phyloP scores from a whole-genome alignment of 2,888 invertebrate genomes.

The Chymomyza fuscimana region DNA sequence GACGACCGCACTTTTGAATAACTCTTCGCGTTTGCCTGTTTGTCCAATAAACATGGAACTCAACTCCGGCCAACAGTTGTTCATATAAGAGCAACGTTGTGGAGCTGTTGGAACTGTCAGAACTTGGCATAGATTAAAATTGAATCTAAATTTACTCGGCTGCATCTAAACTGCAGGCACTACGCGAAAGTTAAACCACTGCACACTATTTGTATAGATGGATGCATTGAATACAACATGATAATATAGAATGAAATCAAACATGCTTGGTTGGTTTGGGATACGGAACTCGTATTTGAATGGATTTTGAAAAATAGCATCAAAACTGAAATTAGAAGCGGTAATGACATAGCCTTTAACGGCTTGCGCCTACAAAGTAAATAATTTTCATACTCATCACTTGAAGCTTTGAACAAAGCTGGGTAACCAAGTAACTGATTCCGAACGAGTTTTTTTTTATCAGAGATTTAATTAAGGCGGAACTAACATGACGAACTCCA shows the following conservation, averaged over 20 bases:
- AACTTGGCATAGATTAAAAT: background rate
- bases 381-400: no score
- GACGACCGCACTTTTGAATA: background rate
- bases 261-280: background rate
- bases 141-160: background rate
- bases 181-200: background rate
- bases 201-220: slow-evolving; percentile 8
- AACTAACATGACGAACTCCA: no score
- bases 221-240: slow-evolving; percentile 19
- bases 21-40: slow-evolving; percentile 20
- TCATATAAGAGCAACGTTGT: background rate
- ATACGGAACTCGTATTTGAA: background rate
- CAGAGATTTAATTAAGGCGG: no score
- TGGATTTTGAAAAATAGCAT: slow-evolving; percentile 27
- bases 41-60: slow-evolving; percentile 38
- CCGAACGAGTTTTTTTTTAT: no score
- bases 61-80: slow-evolving; percentile 9
- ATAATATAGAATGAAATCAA: background rate
- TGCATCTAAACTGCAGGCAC: background rate
- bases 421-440: no score
- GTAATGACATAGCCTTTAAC: no score
- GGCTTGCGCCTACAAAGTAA: slow-evolving; percentile 15
- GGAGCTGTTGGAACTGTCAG: background rate
- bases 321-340: background rate
- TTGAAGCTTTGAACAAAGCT: no score